Evolutionary conservation across 2,888 invertebrate species (phyloP), one percentile per base, ranked within the genome.

Genomic region (Scotopteryx bipunctaria): DNA sequence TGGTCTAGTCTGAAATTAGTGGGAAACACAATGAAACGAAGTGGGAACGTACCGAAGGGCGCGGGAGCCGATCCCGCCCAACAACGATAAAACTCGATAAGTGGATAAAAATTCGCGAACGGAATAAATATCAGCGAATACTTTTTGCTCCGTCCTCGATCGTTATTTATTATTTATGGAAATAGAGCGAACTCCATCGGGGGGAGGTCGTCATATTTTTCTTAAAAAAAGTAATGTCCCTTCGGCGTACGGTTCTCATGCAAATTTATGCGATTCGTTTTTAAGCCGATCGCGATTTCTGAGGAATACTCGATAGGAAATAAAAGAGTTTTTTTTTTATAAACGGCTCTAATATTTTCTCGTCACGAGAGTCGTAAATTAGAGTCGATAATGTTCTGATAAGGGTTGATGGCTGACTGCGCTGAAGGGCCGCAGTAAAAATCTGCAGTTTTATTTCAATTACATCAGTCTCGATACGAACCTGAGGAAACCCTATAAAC

Each of bases 111-210:
- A 83, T 82, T 83, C 79, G 78, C 80, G 78, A 76, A 79, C 82
- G 76, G 81, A 86, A 86, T 86, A 86, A 85, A 85, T 83, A 85
- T 83, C 78, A 66, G 61, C 73, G 78, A 83, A 79, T 83, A 85
- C 84, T 84, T 82, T 84, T 77, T 81, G 81, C 80, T 75, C 71
- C 73, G 81, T 78, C 78, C 81, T 72, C 86, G 81, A 83, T 84
- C 86, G 83, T 86, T 87, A 87, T 87, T 87, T 86, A 86, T 87
- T 88, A 88, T 88, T 88, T 87, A 88, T 88, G 87, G 87, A 88
- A 86, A 88, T 88, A 84, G 83, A 85, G 80, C 81, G 74, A 81
- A 81, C 84, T 83, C 84, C 81, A 75, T 74, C 79, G 83, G 76
- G 41, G 79, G 80, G 81, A 84, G 84, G 83, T 83, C 83, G 86